Percentiles rank a stretch among this genome's conserved stretches.
These are phyloP conservation scores for Saccostrea cuccullata DNA, from an alignment of 1,140 invertebrate genomes.

Conservation along the genomic window DNA sequence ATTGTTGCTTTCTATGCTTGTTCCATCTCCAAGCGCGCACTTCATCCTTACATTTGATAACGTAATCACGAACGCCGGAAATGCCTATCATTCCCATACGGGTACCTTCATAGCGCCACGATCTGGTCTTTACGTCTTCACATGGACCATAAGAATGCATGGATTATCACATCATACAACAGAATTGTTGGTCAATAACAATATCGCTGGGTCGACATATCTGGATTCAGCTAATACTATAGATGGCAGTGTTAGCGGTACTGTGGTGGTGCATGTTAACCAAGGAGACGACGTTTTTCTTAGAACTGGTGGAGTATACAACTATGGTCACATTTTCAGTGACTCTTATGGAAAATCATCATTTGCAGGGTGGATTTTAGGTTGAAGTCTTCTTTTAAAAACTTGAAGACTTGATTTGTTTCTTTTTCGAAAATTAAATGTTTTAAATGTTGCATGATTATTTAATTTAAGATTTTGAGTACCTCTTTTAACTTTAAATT, in stretches of 20 bases:
- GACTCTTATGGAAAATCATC: background rate
- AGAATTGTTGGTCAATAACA: background rate
- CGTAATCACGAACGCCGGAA: constrained; percentile 3
- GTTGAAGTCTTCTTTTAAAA: background rate
- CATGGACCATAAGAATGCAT: background rate
- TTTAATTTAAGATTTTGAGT: no score
- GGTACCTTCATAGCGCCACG: background rate
- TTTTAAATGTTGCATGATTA: no score
- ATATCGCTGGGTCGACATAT: background rate
- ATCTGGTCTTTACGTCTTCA: background rate
- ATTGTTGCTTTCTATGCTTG: background rate
- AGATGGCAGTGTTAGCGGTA: background rate
- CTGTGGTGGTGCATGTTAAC: background rate
- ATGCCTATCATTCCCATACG: background rate
- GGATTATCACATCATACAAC: background rate
- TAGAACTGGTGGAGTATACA: background rate
- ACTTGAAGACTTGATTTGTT: no score
- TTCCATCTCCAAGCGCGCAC: no score
- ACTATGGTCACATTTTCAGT: background rate
- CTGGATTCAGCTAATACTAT: background rate
- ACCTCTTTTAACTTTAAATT: no score
- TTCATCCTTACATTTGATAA: background rate
- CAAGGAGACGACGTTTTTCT: background rate
- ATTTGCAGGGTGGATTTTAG: background rate
- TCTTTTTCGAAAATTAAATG: no score